Base-by-base conservation (phyloP, 1,140 invertebrate genomes). In the Drosophila sucinea region DNA sequence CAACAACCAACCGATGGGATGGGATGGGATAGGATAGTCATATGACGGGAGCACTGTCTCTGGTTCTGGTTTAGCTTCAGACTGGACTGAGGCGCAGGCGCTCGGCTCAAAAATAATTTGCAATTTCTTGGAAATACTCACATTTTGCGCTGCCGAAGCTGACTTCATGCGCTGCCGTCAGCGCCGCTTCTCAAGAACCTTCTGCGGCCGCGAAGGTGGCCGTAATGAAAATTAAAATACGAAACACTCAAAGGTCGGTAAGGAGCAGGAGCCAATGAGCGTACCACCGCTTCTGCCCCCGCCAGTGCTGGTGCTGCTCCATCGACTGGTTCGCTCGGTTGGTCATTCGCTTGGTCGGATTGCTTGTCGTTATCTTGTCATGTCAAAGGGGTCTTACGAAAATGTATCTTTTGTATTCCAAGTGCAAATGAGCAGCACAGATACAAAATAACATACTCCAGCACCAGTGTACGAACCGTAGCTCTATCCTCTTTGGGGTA, bases 341-440 rank as follows among this genome's bases (percentile, higher is more conserved):
- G 65, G 73, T 79, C 76, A 72, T 83, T 67, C 68, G 74, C 68
- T 73, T 71, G 84, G 58, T 77, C 67, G 82, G 82, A 79, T 89
- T 84, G 84, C 85, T 89, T 91, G 89, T 90, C 89, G 89, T 91
- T 91, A 91, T 91, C 89, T 90, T 91, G 89, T 90, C 89, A 90
- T 89, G 89, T 91, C 89, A 91, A 91, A 91, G 90, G 87, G 89
- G 84, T 90, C 84, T 89, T 89, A 89, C 84, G 84, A 89, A 89
- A 90, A 89, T 89, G 84, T 89, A 89, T 84, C 84, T 89, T 89
- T 89, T 89, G 84, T 89, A 89, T 89, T 89, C 85, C 84, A 90
- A 89, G 84, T 89, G 84, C 85, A 89, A 89, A 89, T 89, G 84
- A 89, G 84, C 84, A 89, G 85, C 73, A 77, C 73, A 89, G 73